Percentiles rank a stretch among this genome's conserved stretches.
Conservation (phyloP, 2,113 vertebrate genomes). For the Myrmecobius fasciatus region DNA sequence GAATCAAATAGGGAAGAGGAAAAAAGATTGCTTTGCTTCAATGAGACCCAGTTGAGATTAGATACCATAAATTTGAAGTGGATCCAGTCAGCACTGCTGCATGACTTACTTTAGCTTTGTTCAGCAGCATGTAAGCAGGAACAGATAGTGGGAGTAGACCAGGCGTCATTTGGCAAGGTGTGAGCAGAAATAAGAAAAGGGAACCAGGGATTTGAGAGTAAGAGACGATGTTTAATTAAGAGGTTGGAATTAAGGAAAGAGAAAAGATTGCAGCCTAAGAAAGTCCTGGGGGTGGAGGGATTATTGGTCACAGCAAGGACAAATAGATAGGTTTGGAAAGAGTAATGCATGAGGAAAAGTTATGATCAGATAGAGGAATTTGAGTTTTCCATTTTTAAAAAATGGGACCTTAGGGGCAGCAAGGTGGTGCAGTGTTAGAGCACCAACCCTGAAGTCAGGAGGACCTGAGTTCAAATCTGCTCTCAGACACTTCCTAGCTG, state of each 20-base stretch:
- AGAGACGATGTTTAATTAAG: background rate
- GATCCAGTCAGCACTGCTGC: background rate
- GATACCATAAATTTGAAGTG: background rate
- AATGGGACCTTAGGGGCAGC: background rate
- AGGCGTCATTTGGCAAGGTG: background rate
- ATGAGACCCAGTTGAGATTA: background rate
- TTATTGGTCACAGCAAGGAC: background rate
- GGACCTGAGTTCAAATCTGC: too few relatives aligned
- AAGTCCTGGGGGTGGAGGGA: background rate
- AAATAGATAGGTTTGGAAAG: background rate
- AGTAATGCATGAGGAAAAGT: background rate
- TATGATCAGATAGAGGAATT: background rate
- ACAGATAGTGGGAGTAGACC: background rate
- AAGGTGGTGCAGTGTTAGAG: too few relatives aligned
- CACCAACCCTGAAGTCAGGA: too few relatives aligned
- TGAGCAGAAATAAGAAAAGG: background rate
- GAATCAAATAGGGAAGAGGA: background rate
- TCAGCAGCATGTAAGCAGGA: background rate
- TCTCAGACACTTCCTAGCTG: too few relatives aligned
- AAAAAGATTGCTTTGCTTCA: background rate
- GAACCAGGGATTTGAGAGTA: background rate
- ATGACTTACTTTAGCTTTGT: background rate
- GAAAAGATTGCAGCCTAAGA: background rate
- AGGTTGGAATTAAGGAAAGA: background rate
- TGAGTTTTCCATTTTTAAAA: background rate